phyloP scores from a whole-genome alignment of 2,888 invertebrate species.

The Phasia obesa region DNA sequence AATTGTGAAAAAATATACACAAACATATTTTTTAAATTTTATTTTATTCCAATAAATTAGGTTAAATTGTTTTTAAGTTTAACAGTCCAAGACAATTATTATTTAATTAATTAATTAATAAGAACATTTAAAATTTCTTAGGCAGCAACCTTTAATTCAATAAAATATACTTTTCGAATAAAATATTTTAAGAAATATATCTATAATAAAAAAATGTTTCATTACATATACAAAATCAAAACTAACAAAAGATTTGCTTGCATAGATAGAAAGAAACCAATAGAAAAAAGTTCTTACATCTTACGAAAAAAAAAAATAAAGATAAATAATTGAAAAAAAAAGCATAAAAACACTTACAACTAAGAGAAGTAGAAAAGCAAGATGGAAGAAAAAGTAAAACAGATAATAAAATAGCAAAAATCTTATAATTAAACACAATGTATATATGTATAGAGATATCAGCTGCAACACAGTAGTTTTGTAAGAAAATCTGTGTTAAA shows the following conservation, averaged over 20 bases:
- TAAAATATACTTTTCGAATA: neutral
- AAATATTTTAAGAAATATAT: neutral
- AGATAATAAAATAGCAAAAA: neutral
- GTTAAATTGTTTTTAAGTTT: too few species aligned
- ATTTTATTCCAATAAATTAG: too few species aligned
- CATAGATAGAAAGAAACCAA: neutral
- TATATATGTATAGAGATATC: neutral
- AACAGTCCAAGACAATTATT: neutral
- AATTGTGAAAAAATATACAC: too few species aligned
- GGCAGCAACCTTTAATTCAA: neutral
- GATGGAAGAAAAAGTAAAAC: neutral
- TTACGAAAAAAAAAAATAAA: conserved; percentile 5
- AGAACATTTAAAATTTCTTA: neutral
- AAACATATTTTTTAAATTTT: too few species aligned
- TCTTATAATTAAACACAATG: conserved; percentile 18
- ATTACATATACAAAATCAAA: conserved; percentile 5
- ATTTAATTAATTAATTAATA: conserved; percentile 13
- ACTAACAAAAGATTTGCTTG: conserved; percentile 13
- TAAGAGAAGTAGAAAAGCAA: conserved; percentile 1
- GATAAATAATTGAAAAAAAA: neutral
- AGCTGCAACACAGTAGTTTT: neutral
- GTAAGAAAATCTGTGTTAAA: too few species aligned
- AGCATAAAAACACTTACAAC: conserved; percentile 28
- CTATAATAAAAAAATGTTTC: neutral
- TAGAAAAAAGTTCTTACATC: conserved; percentile 13